Evolutionary conservation across 37 sponge, comb jelly and placozoan species (phyloP), one percentile per base, ranked within the genome.

Genomic region (Cliona cf. orientalis): DNA sequence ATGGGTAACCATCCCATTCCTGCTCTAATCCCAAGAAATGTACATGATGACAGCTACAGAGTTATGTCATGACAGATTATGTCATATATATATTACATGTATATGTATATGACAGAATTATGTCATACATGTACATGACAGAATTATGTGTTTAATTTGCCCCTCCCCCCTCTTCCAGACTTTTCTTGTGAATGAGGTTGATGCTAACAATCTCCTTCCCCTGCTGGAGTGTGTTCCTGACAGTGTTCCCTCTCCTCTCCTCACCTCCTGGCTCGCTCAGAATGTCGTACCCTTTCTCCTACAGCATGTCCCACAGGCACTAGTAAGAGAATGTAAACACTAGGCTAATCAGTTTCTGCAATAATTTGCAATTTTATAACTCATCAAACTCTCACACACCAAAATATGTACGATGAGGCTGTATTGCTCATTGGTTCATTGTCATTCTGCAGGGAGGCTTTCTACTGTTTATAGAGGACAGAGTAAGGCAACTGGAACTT

Each of bases 191-290:
- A 34, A 28, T 26, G 70, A 70, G 46, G 21, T 88, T 38, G 71
- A 76, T 29, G 28, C 45, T 21, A 66, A 55, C 46, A 76, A 46
- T 33, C 7, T 82, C 53, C 33, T 60, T 33, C 40, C 58, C 25
- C 25, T 88, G 61, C 61, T 88, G 28, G 49, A 3, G 42, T 42
- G 61, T 45, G 40, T 88, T 29, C 88, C 88, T 31, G 88, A 75
- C 33, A 34, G 39, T 25, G 31, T 58, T 19, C 58, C 82, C 34
- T 76, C 80, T 2, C 9, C 2, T 11, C 66, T 40, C 9, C 46
- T 88, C 49, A 46, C 42, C 2, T 38, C 42, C 31, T 81, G 80
- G 88, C 60, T 88, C 60, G 58, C 75, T 62, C 61, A 32, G 21
- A 36, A 66, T n/a, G 33, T 82, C 11, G 25, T 75, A 0, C 77